A percentile compares a stretch with the other conserved stretches of the same genome.
These are phyloP conservation scores for Lysiphlebus fabarum DNA, from an alignment of 1,140 invertebrate genomes.

Conservation along the genomic window DNA sequence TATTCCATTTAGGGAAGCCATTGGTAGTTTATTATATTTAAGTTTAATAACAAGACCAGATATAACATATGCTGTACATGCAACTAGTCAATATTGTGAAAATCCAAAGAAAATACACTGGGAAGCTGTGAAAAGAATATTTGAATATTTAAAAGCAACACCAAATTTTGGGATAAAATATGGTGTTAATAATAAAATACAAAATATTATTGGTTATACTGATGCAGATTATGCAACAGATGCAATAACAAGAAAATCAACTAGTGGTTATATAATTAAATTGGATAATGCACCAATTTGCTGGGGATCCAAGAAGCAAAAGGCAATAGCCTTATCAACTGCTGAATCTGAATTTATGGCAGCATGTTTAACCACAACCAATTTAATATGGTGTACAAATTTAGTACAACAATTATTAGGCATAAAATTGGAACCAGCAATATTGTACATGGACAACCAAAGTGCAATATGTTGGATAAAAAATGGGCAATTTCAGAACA, in stretches of 20 bases:
- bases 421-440: conserved; percentile 13
- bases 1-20: conserved; percentile 32
- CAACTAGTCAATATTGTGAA: conserved; percentile 28
- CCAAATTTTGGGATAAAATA: conserved; percentile 11
- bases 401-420: conserved; percentile 28
- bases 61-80: conserved; percentile 37
- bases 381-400: conserved; percentile 37
- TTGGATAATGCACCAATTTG: conserved; percentile 9
- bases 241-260: conserved; percentile 15
- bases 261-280: conserved; percentile 11
- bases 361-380: conserved; percentile 39
- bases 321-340: conserved; percentile 26
- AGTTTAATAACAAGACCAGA: conserved; percentile 36
- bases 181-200: not conserved
- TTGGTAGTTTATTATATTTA: conserved; percentile 40
- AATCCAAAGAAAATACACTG: conserved; percentile 31
- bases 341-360: conserved; percentile 55
- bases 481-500: conserved; percentile 37
- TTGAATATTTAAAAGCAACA: conserved; percentile 39
- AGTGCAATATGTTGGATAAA: conserved; percentile 44
- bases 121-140: conserved; percentile 33
- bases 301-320: conserved; percentile 21
- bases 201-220: conserved; percentile 1
- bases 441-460: conserved; percentile 29
- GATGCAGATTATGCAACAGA: conserved; percentile 33